Base-by-base conservation (phyloP, 2,888 invertebrate genomes). In the Cerastoderma edule region DNA sequence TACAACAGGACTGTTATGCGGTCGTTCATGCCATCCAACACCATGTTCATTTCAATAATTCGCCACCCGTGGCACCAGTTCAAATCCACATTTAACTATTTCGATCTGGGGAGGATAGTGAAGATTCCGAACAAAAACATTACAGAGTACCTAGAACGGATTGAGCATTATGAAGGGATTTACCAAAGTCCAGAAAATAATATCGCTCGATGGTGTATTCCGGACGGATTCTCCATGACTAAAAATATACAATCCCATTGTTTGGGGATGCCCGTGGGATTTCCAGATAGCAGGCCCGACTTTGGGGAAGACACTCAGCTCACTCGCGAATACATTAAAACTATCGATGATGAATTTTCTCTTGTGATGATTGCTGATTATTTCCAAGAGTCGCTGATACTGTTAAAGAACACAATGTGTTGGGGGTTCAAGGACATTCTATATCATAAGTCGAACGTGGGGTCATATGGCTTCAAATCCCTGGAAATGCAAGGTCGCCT, bases 291-390 rank as follows among this genome's bases (percentile, higher is more conserved):
- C 6, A 70, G 80, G 5, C 30, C 22, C 19, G 83, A 91, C 71
- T 83, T 88, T 35, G 74, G 85, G 0, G 39, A 67, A 10, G 71
- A 89, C 50, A 19, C 33, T 4, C 39, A 48, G 10, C 85, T 83
- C 3, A 67, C 89, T 13, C 57, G 72, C n/a, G 32, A 75, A 2
- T 91, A 87, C 75, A 83, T 91, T 10, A 30, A 83, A 5, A 50
- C 80, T 16, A 72, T 92, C 13, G 89, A 89, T 30, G 67, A 83
- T 5, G 81, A 86, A 5, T 92, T 92, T 71, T 64, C 80, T 22
- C 75, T 92, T 8, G 87, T 92, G 3, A 87, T 92, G 88, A 85
- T 92, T 1, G 84, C 88, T n/a, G 93, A 93, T 57, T 87, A 91
- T 67, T 90, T 92, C 64, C 78, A 87, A 22, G 92, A 92, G 71